These are phyloP conservation scores for Turritopsis rubra DNA, from an alignment of 30 jellyfish, hydroid and myxozoan genomes.

Conservation along the genomic window DNA sequence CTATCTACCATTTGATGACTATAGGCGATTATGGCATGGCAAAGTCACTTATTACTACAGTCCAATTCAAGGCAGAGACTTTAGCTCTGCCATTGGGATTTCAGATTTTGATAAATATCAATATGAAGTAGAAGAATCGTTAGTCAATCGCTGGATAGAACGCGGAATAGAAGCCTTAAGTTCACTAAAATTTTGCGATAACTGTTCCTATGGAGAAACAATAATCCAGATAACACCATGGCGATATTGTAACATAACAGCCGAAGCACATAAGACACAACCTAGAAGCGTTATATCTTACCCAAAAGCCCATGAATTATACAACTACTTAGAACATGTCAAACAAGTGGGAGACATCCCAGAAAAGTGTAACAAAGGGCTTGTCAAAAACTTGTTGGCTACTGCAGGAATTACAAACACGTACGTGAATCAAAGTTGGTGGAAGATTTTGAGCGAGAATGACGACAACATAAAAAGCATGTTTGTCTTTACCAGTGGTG, in stretches of 20 bases:
- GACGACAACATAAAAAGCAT: background rate
- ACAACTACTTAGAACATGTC: background rate
- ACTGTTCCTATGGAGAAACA: background rate
- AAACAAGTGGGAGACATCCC: background rate
- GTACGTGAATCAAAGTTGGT: background rate
- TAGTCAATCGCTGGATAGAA: background rate
- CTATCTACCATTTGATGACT: constrained; percentile 16
- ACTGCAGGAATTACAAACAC: constrained; percentile 23
- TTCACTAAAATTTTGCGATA: background rate
- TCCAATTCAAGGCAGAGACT: constrained; percentile 12
- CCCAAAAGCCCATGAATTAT: constrained; percentile 22
- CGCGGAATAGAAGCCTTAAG: constrained; percentile 17
- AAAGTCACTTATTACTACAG: constrained; percentile 1
- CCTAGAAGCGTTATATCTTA: constrained; percentile 9
- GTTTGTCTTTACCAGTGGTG: constrained; percentile 19
- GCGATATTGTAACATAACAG: constrained; percentile 13
- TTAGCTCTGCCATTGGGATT: constrained; percentile 26
- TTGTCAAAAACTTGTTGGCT: constrained; percentile 1
- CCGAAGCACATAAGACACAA: background rate
- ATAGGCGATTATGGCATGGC: background rate
- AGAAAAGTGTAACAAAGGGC: background rate
- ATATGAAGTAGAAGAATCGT: background rate
- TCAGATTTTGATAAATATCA: background rate
- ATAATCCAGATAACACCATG: constrained; percentile 22
- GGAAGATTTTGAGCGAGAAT: background rate